phyloP scores from a whole-genome alignment of 2,113 vertebrate genomes.

The Cepphus grylle region DNA sequence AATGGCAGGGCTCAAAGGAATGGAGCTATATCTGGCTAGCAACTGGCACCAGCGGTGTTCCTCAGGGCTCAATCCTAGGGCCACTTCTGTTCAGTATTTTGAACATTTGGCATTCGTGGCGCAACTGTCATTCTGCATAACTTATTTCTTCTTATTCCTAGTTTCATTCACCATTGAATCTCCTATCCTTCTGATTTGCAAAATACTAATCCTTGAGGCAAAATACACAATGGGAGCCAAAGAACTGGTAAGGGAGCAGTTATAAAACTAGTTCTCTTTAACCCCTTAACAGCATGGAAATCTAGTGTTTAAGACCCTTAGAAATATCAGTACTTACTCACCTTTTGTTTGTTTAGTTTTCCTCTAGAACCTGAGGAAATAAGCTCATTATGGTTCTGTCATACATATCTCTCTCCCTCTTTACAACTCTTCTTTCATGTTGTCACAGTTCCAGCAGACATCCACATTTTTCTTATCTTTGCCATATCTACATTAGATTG shows the following conservation, averaged over 20 bases:
- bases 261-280: not conserved
- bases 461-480: not conserved
- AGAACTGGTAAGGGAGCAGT: not conserved
- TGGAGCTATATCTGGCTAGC: not conserved
- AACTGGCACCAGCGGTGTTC: fast-evolving
- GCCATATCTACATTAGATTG: not conserved
- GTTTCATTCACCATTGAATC: not conserved
- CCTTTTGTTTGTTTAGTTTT: not conserved
- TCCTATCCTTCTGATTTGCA: not conserved
- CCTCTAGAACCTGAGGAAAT: not conserved
- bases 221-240: not conserved
- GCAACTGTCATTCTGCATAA: not conserved
- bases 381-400: not conserved
- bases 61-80: not conserved
- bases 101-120: not conserved
- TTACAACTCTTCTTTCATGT: not conserved
- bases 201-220: not conserved
- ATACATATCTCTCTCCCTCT: not conserved
- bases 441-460: not conserved
- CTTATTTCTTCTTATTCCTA: not conserved
- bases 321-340: not conserved
- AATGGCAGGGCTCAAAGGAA: not conserved
- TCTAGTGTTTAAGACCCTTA: not conserved
- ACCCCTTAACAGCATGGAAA: not conserved
- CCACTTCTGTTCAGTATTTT: not conserved